Base-by-base conservation (phyloP, 1,140 invertebrate genomes). In the Chironomus striatipennis region DNA sequence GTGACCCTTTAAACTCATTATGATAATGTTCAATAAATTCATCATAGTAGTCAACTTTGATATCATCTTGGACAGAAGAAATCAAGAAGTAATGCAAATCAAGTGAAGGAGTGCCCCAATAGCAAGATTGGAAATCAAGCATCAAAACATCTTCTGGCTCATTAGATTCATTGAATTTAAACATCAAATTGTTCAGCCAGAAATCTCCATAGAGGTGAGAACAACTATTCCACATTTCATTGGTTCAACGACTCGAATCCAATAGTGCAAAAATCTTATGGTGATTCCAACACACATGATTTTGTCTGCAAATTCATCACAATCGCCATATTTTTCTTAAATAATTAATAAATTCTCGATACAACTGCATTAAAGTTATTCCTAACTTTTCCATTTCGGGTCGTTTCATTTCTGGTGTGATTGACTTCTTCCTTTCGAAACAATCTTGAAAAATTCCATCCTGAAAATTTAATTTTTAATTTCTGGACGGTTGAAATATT, bases 181-280 rank as follows among this genome's bases (percentile, higher is more conserved):
- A 90, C 77, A 90, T 79, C 79, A 90, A 86, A 77, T 90, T 90
- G 77, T 89, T 89, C 1, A 87, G 81, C 88, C 88, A 90, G 20
- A 84, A 82, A 77, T 90, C 89, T 7, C 88, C 88, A 73, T 90
- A 10, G n/a, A n/a, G 47, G 12, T 57, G 0, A 57, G n/a, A 5
- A 15, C 47, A 57, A 5, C n/a, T 5, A 57, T n/a, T n/a, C 47
- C 47, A 57, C 47, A 57, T 57, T n/a, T 10, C 47, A 57, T 57
- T 15, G 47, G 47, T 15, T 57, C 47, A 15, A n/a, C 47, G 5
- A 57, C 47, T n/a, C 12, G 12, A 12, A 57, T n/a, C 47, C 47
- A 57, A 15, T n/a, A 15, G 1, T n/a, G 12, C 1, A 57, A 15
- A n/a, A 57, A 57, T 57, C 12, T 57, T 57, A 5, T 57, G 10